These are phyloP conservation scores for Acrossocheilus fasciatus DNA, from an alignment of 2,797 vertebrate species.

Conservation along the genomic window DNA sequence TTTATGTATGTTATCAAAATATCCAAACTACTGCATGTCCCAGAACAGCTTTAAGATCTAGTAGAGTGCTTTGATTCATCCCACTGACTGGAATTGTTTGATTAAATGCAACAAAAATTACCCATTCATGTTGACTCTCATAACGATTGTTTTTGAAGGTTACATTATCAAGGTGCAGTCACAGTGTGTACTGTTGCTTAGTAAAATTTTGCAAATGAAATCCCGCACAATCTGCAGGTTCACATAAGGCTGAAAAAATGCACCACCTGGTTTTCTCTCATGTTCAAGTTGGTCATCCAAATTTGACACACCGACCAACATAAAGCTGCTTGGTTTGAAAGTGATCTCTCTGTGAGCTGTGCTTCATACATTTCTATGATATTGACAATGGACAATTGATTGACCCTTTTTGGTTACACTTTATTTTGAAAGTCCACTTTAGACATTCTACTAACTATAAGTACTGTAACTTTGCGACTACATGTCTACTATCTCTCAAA, in stretches of 20 bases:
- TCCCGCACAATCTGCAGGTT: neutral
- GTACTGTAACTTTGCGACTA: too few species aligned
- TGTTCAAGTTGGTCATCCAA: neutral
- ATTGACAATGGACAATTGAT: neutral
- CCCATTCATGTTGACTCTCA: neutral
- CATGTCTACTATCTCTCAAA: too few species aligned
- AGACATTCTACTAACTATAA: too few species aligned
- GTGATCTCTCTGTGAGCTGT: neutral
- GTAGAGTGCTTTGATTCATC: neutral
- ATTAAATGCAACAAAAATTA: neutral
- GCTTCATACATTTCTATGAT: neutral
- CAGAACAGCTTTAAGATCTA: neutral
- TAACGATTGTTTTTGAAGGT: neutral
- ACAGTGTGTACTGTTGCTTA: neutral
- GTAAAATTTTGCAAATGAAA: neutral
- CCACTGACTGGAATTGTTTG: neutral
- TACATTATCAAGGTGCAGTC: neutral
- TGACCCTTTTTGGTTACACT: neutral
- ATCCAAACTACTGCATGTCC: neutral
- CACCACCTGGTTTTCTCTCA: neutral
- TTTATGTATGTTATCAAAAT: neutral
- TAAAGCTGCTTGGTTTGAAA: neutral
- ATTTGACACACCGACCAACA: neutral
- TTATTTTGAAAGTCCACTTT: too few species aligned
- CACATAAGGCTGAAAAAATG: neutral